phyloP scores from a whole-genome alignment of 2,888 invertebrate species.

The Rotaria socialis region DNA sequence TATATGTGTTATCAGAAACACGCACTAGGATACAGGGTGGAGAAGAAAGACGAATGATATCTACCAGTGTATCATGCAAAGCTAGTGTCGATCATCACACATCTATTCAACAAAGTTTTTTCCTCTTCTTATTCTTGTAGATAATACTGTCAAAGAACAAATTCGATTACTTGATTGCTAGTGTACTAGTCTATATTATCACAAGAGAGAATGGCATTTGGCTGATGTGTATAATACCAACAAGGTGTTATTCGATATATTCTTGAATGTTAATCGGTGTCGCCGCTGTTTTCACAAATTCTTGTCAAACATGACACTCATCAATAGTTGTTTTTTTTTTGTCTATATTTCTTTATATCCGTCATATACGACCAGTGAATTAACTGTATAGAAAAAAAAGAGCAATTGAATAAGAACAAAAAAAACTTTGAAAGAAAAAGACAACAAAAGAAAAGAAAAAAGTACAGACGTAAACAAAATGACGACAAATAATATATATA shows the following conservation, averaged over 20 bases:
- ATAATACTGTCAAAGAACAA: conserved; percentile 18
- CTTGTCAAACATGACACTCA: conserved; percentile 11
- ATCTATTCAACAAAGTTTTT: neutral
- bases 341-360: neutral
- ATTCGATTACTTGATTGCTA: neutral
- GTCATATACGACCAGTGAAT: conserved; percentile 11
- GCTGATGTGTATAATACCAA: neutral
- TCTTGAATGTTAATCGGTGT: conserved; percentile 13
- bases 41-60: conserved; percentile 22
- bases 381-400: neutral
- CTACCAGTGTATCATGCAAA: neutral
- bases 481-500: conserved; percentile 3
- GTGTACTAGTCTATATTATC: neutral
- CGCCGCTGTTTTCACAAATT: conserved; percentile 17
- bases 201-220: conserved; percentile 6
- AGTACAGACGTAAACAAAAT: conserved; percentile 10
- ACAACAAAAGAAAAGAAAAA: neutral
- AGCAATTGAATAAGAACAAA: neutral
- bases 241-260: neutral
- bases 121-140: neutral
- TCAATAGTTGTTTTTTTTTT: neutral
- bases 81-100: conserved; percentile 21
- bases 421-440: neutral
- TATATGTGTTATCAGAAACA: conserved; percentile 7
- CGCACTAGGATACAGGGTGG: neutral